Evolutionary conservation across 2,113 vertebrate species (phyloP).

Genomic region (Dipodomys stephensi): DNA sequence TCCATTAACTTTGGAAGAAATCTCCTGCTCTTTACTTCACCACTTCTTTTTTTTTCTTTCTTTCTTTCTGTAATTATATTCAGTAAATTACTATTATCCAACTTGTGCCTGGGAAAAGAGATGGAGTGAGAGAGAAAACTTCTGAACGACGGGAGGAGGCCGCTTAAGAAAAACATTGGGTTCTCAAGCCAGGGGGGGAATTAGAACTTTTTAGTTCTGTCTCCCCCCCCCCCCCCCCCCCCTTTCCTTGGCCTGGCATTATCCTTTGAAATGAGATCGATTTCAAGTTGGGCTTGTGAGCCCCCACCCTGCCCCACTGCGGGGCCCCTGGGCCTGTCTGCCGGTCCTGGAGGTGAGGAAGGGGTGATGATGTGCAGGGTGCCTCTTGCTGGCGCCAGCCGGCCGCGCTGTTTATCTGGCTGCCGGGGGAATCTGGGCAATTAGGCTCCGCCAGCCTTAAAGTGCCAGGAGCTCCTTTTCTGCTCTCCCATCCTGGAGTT

Average conservation of each 20-base stretch:
- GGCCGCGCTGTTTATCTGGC: conserved; percentile 95
- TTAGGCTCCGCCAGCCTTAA: conserved; percentile 95
- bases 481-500: conserved; percentile 16
- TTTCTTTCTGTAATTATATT: conserved; percentile 79
- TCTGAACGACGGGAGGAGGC: conserved; percentile 68
- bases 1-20: conserved; percentile 82
- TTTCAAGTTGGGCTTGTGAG: conserved; percentile 93
- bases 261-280: conserved; percentile 93
- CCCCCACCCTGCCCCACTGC: conserved; percentile 61
- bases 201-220: conserved; percentile 72
- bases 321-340: conserved; percentile 87
- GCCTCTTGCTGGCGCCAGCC: conserved; percentile 98
- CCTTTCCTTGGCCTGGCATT: conserved; percentile 88
- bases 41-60: conserved; percentile 70
- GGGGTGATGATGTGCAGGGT: conserved; percentile 98
- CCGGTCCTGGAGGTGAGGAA: conserved; percentile 92
- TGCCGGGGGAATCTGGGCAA: conserved; percentile 94
- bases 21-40: conserved; percentile 74
- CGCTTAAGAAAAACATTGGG: conserved; percentile 77
- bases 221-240: not conserved
- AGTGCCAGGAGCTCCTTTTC: conserved; percentile 88
- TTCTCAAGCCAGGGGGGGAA: conserved; percentile 81
- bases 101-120: conserved; percentile 74
- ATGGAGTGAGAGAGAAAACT: conserved; percentile 66
- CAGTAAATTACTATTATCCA: conserved; percentile 80